These are phyloP conservation scores for Pocota personata DNA, from an alignment of 2,888 invertebrate species.

Conservation along the genomic window DNA sequence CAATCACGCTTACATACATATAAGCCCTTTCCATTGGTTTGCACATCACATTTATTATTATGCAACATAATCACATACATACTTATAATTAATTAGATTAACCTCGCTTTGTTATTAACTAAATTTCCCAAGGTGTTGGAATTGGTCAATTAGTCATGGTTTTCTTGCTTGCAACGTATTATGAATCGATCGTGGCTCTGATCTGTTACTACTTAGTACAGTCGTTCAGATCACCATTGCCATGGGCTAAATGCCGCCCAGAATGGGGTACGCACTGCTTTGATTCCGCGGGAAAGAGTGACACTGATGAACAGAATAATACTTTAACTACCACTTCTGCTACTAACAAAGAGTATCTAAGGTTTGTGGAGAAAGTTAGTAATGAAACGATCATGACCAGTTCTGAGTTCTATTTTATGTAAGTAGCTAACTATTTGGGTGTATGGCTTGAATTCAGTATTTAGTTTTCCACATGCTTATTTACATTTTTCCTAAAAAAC, in stretches of 20 bases:
- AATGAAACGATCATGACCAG: constrained; percentile 80
- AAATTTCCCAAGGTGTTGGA: constrained; percentile 83
- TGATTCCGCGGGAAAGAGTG: constrained; percentile 76
- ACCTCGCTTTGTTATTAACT: constrained; percentile 5
- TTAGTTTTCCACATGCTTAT: neutral
- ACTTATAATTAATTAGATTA: neutral
- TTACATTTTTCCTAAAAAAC: neutral
- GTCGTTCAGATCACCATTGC: constrained; percentile 86
- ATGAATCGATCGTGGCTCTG: constrained; percentile 85
- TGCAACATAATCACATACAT: neutral
- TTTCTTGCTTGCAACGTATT: constrained; percentile 86
- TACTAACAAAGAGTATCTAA: constrained; percentile 45
- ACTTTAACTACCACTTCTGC: constrained; percentile 34
- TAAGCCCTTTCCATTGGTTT: neutral
- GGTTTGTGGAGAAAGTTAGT: constrained; percentile 44
- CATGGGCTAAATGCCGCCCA: constrained; percentile 85
- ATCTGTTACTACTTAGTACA: constrained; percentile 86
- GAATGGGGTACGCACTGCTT: constrained; percentile 84
- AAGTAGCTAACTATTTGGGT: constrained; percentile 77
- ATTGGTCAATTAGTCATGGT: constrained; percentile 84
- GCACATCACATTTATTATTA: neutral
- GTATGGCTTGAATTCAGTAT: neutral
- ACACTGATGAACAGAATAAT: constrained; percentile 28
- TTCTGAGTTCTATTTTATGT: constrained; percentile 85
- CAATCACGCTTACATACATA: neutral